Evolutionary conservation across 1,140 invertebrate genomes (phyloP), one percentile per base, ranked within the genome.

Genomic region (Rhopalosiphum padi): DNA sequence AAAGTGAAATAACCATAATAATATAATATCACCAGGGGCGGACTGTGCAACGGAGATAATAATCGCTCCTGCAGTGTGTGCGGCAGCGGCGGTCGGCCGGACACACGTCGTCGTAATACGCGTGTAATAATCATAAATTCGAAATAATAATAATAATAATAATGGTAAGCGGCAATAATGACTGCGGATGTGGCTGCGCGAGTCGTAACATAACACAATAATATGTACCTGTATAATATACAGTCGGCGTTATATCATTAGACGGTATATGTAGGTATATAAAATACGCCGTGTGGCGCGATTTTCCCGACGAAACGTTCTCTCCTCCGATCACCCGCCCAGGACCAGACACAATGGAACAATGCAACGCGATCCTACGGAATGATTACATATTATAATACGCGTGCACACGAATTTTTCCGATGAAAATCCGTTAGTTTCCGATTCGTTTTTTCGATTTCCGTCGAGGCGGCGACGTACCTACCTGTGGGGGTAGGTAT

Each of bases 61-160:
- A 77, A 77, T 77, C 82, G n/a, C 82, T 37, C n/a, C 35, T 41
- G 35, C 82, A 35, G 37, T 41, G n/a, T 83, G 6, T 83, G 82
- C 46, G 46, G 46, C 46, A 9, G n/a, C 35, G 82, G 82, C 37
- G 35, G 35, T 35, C n/a, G 37, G 82, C n/a, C 37, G 82, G 37
- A 37, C 82, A 83, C 82, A 83, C 82, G 82, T 83, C 83, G 37
- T 85, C 83, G 37, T 85, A 37, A 85, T 85, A 43, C 37, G 83
- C 83, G 83, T 85, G 83, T 85, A 85, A 85, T 83, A 83, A 41
- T 77, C 30, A n/a, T 77, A n/a, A 77, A 77, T 77, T 77, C 30
- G 30, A n/a, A 68, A 68, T n/a, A n/a, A 68, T 68, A 68, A 68
- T 30, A 68, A 68, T 51, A 51, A 51, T 51, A 51, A 51, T 51